Evolutionary conservation across 2,113 vertebrate species (phyloP).

Genomic region (Heteronetta atricapilla): DNA sequence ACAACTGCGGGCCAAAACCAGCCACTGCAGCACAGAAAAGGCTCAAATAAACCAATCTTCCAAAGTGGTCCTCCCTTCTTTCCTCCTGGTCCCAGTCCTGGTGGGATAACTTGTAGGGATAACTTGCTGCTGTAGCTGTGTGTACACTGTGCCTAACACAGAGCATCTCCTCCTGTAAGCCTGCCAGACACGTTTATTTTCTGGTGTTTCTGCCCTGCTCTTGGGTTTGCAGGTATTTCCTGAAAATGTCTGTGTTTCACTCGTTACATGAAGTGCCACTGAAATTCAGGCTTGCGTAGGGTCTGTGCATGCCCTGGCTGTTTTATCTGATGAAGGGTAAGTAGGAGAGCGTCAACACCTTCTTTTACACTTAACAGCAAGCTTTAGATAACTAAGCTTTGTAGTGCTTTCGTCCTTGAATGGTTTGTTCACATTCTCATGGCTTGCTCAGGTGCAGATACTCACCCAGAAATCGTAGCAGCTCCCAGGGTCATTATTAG

Average conservation of each 20-base stretch:
- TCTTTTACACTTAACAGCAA: not conserved
- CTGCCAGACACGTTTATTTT: not conserved
- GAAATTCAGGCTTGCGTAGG: not conserved
- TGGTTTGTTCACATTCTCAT: not conserved
- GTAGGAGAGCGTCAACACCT: not conserved
- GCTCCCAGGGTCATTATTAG: not conserved
- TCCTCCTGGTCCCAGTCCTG: not conserved
- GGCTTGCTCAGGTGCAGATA: not conserved
- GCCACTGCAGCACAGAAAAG: not conserved
- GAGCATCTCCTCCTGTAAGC: not conserved
- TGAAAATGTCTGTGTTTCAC: not conserved
- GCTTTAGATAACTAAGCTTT: not conserved
- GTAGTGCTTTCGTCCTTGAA: rapidly evolving
- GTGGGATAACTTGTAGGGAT: not conserved
- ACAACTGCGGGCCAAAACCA: not conserved
- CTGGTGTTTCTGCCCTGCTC: not conserved
- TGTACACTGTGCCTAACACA: not conserved
- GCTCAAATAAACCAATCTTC: not conserved
- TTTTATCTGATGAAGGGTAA: not conserved
- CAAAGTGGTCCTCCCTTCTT: not conserved
- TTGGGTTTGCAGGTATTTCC: not conserved
- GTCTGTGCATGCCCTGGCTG: not conserved
- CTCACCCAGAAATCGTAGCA: not conserved
- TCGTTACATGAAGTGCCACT: not conserved
- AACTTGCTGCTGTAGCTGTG: not conserved